Conservation (phyloP, 2,113 vertebrate genomes). For the Merops nubicus region DNA sequence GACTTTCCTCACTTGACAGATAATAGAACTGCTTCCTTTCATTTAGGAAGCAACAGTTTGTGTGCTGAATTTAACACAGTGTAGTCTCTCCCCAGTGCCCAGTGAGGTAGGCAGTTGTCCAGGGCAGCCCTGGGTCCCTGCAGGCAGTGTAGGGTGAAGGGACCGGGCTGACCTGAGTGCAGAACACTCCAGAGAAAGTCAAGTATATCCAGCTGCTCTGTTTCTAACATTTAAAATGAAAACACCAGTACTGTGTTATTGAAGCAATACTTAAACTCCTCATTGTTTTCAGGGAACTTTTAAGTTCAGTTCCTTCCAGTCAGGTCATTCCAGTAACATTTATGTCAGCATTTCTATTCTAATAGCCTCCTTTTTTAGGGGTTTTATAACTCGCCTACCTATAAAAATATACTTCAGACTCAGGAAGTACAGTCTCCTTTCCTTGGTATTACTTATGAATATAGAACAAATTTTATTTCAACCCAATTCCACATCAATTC, state of each 20-base stretch:
- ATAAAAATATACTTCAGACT: background rate
- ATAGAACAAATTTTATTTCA: background rate
- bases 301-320: background rate
- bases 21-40: background rate
- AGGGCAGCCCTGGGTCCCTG: background rate
- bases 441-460: background rate
- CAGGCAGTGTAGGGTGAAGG: background rate
- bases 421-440: background rate
- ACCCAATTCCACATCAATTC: background rate
- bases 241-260: background rate
- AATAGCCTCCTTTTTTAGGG: background rate
- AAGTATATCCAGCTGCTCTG: background rate
- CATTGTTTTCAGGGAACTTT: background rate
- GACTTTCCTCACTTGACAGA: background rate
- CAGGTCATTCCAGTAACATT: background rate
- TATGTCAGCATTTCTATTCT: conserved; percentile 1
- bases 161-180: background rate
- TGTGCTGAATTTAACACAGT: background rate
- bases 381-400: background rate
- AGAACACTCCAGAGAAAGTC: background rate
- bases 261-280: background rate
- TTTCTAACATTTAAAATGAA: background rate
- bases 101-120: background rate
- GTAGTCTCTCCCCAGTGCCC: background rate
- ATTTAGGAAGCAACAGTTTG: background rate